These are phyloP conservation scores for Tetragonula clypearis DNA, from an alignment of 1,140 invertebrate genomes.

Conservation along the genomic window DNA sequence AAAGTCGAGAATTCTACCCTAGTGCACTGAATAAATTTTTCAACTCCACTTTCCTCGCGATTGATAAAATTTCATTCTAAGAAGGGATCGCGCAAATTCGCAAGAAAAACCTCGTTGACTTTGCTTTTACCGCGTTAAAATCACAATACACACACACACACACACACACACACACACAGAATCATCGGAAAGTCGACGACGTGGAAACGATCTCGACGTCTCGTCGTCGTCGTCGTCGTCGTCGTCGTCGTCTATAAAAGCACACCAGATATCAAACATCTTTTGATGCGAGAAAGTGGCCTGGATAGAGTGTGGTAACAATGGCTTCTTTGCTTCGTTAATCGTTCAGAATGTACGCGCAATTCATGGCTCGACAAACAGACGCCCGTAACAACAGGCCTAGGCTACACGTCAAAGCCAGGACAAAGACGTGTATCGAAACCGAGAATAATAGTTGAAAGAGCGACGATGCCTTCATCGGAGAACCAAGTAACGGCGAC, in stretches of 20 bases:
- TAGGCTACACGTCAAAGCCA: neutral
- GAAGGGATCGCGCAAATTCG: no score
- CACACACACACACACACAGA: neutral
- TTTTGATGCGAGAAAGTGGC: slow-evolving; percentile 22
- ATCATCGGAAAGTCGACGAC: neutral
- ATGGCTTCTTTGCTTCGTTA: slow-evolving; percentile 37
- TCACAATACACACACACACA: neutral
- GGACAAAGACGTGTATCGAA: slow-evolving; percentile 24
- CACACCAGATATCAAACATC: slow-evolving; percentile 2
- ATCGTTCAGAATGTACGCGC: slow-evolving; percentile 31
- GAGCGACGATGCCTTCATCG: neutral
- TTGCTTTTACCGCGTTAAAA: neutral
- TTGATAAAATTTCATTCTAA: no score
- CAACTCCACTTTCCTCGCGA: no score
- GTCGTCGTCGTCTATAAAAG: slow-evolving; percentile 3
- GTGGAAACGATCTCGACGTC: neutral
- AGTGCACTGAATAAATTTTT: no score
- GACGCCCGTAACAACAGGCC: neutral
- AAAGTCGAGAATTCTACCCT: no score
- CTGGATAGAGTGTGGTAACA: slow-evolving; percentile 8
- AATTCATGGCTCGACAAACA: slow-evolving; percentile 30
- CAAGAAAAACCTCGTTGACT: neutral
- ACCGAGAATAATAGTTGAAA: slow-evolving; percentile 6
- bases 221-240: neutral
- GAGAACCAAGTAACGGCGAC: neutral